Conservation (phyloP, 1,140 invertebrate species). For the Drosophila tani region DNA sequence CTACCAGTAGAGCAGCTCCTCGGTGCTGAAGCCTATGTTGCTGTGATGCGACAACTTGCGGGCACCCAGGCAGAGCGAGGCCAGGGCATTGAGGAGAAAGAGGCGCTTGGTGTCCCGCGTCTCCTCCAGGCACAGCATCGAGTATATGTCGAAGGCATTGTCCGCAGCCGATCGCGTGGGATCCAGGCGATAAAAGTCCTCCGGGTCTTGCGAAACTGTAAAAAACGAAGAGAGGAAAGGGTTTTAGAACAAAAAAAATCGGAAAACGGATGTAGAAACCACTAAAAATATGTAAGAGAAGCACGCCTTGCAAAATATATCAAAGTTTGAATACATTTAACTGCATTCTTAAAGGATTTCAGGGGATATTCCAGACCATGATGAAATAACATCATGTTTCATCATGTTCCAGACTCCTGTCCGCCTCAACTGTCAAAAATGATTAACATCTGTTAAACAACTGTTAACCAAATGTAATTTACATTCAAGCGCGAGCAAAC, state of each 20-base stretch:
- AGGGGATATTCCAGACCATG: too few species aligned
- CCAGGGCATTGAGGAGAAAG: constrained; percentile 79
- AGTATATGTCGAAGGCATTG: constrained; percentile 82
- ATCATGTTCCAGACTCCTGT: too few species aligned
- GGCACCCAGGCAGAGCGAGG: constrained; percentile 82
- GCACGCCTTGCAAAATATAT: too few species aligned
- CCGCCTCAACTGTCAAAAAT: not conserved
- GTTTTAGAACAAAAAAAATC: too few species aligned
- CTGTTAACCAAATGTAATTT: too few species aligned
- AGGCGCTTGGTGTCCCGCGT: constrained; percentile 80
- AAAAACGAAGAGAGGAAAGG: not conserved
- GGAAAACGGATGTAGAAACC: too few species aligned
- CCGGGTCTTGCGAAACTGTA: constrained; percentile 77
- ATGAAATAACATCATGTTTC: too few species aligned
- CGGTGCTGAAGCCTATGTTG: constrained; percentile 89
- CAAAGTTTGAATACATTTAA: too few species aligned
- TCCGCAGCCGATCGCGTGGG: constrained; percentile 72
- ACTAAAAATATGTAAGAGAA: too few species aligned
- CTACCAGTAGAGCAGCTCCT: constrained; percentile 94
- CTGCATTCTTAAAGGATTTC: too few species aligned
- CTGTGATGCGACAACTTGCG: constrained; percentile 67
- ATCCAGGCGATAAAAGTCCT: constrained; percentile 81
- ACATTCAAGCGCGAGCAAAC: not conserved
- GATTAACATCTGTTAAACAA: not conserved
- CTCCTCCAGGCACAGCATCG: constrained; percentile 69